Percentiles rank a stretch among this genome's conserved stretches.
phyloP scores from a whole-genome alignment of 92 coral and sea anemone genomes.

The Phenganax subtilis region DNA sequence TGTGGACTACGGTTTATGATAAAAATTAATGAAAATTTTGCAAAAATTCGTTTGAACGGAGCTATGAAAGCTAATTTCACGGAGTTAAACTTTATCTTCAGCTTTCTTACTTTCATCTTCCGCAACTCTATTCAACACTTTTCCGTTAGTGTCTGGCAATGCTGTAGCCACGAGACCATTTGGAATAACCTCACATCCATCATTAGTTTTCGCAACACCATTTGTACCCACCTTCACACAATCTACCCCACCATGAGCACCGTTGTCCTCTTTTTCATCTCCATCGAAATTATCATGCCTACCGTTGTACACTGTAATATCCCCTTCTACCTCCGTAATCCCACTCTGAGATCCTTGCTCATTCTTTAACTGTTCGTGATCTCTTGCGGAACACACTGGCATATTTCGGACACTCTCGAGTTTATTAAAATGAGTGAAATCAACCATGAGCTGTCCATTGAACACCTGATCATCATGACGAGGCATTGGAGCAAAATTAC shows the following conservation, averaged over 20 bases:
- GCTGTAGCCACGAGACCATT: constrained; percentile 19
- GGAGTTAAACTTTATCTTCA: background rate
- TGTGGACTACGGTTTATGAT: background rate
- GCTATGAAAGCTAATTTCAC: no score
- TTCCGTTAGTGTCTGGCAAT: background rate
- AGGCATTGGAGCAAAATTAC: constrained; percentile 65
- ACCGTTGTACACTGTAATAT: background rate
- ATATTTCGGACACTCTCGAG: constrained; percentile 51
- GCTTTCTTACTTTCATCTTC: background rate
- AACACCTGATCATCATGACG: constrained; percentile 53
- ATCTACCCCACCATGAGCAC: background rate
- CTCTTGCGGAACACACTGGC: constrained; percentile 81
- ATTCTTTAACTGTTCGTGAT: constrained; percentile 31
- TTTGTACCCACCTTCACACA: background rate
- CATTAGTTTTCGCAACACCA: background rate
- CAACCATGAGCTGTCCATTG: constrained; percentile 70
- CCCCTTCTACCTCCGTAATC: background rate
- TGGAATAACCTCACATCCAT: constrained; percentile 22
- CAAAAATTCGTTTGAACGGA: background rate
- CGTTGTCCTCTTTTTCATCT: background rate
- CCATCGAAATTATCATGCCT: background rate
- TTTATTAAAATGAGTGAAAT: constrained; percentile 68
- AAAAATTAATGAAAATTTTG: background rate
- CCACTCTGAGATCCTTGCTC: background rate
- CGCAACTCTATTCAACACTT: background rate